Conservation (phyloP, 2,888 invertebrate species). For the Lasius platythorax region DNA sequence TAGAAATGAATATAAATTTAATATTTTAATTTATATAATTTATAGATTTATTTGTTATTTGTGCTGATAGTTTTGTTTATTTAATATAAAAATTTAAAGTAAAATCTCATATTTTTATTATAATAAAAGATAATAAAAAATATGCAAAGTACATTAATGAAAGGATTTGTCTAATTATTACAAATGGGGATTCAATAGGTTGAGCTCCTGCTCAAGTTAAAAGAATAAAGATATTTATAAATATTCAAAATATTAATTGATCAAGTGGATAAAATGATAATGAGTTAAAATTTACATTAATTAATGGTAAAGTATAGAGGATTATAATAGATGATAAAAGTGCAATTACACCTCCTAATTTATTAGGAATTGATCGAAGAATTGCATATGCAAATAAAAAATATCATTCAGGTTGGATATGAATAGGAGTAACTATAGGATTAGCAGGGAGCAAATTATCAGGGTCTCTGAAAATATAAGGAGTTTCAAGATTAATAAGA, state of each 20-base stretch:
- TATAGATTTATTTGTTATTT: no score
- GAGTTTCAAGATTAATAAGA: constrained; percentile 74
- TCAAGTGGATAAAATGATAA: constrained; percentile 87
- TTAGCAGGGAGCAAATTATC: constrained; percentile 92
- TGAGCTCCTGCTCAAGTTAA: constrained; percentile 91
- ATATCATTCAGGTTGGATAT: constrained; percentile 95
- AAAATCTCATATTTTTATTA: not conserved
- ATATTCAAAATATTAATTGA: constrained; percentile 88
- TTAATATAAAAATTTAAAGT: not conserved
- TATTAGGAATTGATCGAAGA: constrained; percentile 92
- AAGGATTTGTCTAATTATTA: no score
- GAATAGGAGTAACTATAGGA: constrained; percentile 90
- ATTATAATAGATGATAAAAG: constrained; percentile 79
- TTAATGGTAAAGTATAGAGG: constrained; percentile 88
- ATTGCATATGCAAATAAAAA: constrained; percentile 85
- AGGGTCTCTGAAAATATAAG: constrained; percentile 88
- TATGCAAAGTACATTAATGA: no score
- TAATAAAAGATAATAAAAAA: fast-evolving
- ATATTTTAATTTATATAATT: no score
- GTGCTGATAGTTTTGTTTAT: no score
- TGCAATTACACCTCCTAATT: constrained; percentile 92
- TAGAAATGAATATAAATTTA: no score
- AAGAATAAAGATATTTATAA: constrained; percentile 87
- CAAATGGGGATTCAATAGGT: no score
- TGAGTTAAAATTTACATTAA: constrained; percentile 83